Percentiles rank a stretch among this genome's conserved stretches.
Evolutionary conservation across 2,113 vertebrate species (phyloP).

Genomic region (Rallus limicola): DNA sequence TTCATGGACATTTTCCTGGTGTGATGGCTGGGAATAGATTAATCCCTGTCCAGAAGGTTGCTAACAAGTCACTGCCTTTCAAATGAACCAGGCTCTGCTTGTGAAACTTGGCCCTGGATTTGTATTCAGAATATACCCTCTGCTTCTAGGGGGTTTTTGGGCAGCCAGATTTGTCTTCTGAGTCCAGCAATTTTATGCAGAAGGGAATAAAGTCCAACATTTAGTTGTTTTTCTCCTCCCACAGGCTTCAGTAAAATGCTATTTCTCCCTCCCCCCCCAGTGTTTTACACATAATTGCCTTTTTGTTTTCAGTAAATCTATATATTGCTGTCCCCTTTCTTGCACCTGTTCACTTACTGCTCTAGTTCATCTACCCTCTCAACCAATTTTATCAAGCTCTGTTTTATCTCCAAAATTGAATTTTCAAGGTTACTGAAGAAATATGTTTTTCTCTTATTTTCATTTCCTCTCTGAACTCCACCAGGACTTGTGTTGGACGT

Average conservation of each 20-base stretch:
- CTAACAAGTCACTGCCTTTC: background rate
- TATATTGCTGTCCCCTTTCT: background rate
- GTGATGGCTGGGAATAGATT: background rate
- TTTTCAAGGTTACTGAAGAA: conserved; percentile 66
- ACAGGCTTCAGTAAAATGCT: background rate
- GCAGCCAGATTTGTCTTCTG: background rate
- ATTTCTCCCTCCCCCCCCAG: no score
- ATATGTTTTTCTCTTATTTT: conserved; percentile 28
- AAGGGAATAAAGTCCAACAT: background rate
- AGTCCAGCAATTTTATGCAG: background rate
- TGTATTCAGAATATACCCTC: background rate
- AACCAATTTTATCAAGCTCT: conserved; percentile 50
- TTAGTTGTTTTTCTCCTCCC: background rate
- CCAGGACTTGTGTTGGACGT: background rate
- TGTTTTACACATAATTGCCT: background rate
- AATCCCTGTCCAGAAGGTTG: background rate
- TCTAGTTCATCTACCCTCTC: conserved; percentile 29
- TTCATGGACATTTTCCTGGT: background rate
- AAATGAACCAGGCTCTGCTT: background rate
- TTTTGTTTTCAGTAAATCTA: conserved; percentile 25
- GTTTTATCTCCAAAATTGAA: conserved; percentile 70
- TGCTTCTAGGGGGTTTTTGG: background rate
- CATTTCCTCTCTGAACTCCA: background rate
- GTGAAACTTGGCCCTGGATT: background rate
- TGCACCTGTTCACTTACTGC: conserved; percentile 6